Evolutionary conservation across 1,140 invertebrate species (phyloP).

Genomic region (Coptotermes formosanus): DNA sequence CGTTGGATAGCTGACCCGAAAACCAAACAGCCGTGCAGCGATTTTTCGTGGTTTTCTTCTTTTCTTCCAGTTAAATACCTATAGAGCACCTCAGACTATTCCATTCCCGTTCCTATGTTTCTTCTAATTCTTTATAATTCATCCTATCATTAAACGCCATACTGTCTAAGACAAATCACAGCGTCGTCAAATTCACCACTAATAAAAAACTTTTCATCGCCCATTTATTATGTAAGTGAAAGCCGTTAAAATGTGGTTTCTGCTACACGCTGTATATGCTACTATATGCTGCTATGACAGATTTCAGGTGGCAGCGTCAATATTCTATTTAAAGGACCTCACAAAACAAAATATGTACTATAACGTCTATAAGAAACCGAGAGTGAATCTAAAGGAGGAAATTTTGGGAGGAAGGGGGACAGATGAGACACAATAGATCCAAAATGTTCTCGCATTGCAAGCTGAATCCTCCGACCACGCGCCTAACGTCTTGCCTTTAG

Average conservation of each 20-base stretch:
- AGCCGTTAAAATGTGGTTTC: neutral
- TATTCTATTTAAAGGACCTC: neutral
- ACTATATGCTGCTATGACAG: neutral
- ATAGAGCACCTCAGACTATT: no score
- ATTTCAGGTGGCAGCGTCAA: neutral
- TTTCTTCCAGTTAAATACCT: no score
- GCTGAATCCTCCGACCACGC: neutral
- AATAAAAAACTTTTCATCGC: no score
- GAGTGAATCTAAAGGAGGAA: neutral
- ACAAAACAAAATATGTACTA: neutral
- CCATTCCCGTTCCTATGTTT: no score
- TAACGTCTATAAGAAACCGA: neutral
- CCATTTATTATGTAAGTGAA: no score
- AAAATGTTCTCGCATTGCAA: neutral
- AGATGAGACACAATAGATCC: neutral
- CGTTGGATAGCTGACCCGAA: no score
- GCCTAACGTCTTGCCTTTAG: neutral
- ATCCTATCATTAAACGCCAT: no score
- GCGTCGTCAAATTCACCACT: no score
- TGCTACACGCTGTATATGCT: neutral
- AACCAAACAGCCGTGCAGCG: no score
- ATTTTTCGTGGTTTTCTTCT: no score
- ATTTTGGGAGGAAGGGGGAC: neutral
- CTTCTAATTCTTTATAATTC: no score
- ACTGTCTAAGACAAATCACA: no score